Base-by-base conservation (phyloP, 2,797 vertebrate species). In the Aotus griseimembra region DNA sequence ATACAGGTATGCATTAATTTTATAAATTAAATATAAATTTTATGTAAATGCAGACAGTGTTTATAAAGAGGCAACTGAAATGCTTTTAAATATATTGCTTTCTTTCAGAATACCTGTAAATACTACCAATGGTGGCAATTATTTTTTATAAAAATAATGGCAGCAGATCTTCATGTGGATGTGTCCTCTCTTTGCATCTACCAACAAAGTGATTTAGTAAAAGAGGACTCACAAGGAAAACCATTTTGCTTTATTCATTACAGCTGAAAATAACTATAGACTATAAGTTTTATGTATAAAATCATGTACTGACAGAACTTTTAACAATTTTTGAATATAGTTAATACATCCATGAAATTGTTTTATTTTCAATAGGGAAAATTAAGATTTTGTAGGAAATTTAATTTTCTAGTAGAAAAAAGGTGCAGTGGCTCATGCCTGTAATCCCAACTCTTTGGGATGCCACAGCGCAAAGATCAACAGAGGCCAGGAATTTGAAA, bases 1-100 rank as follows among this genome's bases (percentile, higher is more conserved):
- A 99, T 99, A 93, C 99, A 99, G 98, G 99, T 99, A 98, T 64
- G 83, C 3, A 33, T 95, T 96, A 39, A 50, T 93, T 97, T 93
- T 67, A 81, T 48, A 91, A 72, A 39, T 81, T n/a, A 61, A 50
- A 76, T 80, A 14, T 26, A 61, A 67, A 55, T 79, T 87, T 83
- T 77, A 55, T 75, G 70, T 41, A 61, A 80, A 64, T 33, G 19
- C 46, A 84, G 87, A 8, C 75, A 67, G 12, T 15, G 3, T 81
- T 84, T 93, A 8, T 96, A 30, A 80, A 14, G 41, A 79, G 57
- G 22, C 24, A 80, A 1, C 26, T 64, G 46, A 75, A 87, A 58
- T 55, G 52, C 36, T 81, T 73, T 92, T 85, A 81, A 90, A 77
- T 88, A 61, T 48, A 76, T 81, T 94, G 4, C 36, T 96, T 79